These are phyloP conservation scores for Stercorarius parasiticus DNA, from an alignment of 2,113 vertebrate species.

Conservation along the genomic window DNA sequence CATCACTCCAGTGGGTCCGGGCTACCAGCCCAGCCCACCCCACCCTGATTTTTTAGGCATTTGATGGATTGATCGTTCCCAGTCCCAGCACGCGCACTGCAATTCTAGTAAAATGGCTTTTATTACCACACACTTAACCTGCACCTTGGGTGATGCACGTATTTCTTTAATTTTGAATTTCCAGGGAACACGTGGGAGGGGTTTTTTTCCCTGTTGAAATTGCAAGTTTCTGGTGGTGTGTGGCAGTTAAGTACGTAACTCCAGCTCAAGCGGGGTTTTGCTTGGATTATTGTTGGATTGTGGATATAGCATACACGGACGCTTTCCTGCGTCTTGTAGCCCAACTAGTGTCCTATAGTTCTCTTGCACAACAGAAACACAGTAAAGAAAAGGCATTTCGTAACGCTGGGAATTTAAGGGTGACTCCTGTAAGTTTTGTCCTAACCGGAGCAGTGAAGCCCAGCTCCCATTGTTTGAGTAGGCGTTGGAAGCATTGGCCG, in stretches of 20 bases:
- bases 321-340: background rate
- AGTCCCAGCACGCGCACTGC: background rate
- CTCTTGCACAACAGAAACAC: background rate
- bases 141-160: background rate
- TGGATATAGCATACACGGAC: background rate
- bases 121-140: background rate
- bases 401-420: background rate
- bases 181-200: background rate
- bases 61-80: background rate
- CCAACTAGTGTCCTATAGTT: background rate
- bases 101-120: background rate
- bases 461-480: background rate
- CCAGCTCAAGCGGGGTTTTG: background rate
- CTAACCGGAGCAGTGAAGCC: background rate
- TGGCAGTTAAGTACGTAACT: background rate
- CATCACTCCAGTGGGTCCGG: background rate
- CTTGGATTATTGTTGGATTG: background rate
- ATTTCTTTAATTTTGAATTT: background rate
- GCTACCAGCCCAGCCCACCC: no score
- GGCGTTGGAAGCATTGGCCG: background rate
- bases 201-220: background rate
- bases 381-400: background rate
- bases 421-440: background rate
- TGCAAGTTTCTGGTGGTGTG: background rate
- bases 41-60: background rate